A percentile compares a stretch with the other conserved stretches of the same genome.
Evolutionary conservation across 2,888 invertebrate genomes (phyloP).

Genomic region (Caenorhabditis parvicauda): DNA sequence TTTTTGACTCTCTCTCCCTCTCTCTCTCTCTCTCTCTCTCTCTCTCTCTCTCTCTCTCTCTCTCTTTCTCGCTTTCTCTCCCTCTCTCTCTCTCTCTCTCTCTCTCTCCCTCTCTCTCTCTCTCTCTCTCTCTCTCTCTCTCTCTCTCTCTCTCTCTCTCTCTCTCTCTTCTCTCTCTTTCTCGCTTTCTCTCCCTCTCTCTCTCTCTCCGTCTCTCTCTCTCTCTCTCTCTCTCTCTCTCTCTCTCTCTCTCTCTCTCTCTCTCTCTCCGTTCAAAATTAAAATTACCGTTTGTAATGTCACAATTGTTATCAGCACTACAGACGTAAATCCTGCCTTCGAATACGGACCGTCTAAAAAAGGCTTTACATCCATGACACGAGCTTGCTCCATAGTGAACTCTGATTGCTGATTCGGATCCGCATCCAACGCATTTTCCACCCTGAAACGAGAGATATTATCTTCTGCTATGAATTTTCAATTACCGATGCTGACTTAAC

Average conservation of each 20-base stretch:
- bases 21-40: background rate
- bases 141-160: background rate
- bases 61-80: too few relatives aligned
- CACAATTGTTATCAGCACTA: slow-evolving; percentile 35
- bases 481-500: too few relatives aligned
- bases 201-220: background rate
- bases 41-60: too few relatives aligned
- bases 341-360: slow-evolving; percentile 46
- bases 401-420: slow-evolving; percentile 38
- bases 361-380: slow-evolving; percentile 54
- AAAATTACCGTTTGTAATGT: slow-evolving; percentile 39
- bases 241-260: background rate
- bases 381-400: slow-evolving; percentile 51
- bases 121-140: too few relatives aligned
- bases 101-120: too few relatives aligned
- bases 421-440: slow-evolving; percentile 45
- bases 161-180: background rate
- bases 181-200: too few relatives aligned
- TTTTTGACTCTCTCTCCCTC: background rate
- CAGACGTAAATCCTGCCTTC: slow-evolving; percentile 43
- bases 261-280: background rate
- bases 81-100: too few relatives aligned
- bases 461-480: too few relatives aligned
- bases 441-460: too few relatives aligned
- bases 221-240: background rate